A percentile compares a stretch with the other conserved stretches of the same genome.
phyloP scores from a whole-genome alignment of 2,888 invertebrate genomes.

The Drosophila pegasa region DNA sequence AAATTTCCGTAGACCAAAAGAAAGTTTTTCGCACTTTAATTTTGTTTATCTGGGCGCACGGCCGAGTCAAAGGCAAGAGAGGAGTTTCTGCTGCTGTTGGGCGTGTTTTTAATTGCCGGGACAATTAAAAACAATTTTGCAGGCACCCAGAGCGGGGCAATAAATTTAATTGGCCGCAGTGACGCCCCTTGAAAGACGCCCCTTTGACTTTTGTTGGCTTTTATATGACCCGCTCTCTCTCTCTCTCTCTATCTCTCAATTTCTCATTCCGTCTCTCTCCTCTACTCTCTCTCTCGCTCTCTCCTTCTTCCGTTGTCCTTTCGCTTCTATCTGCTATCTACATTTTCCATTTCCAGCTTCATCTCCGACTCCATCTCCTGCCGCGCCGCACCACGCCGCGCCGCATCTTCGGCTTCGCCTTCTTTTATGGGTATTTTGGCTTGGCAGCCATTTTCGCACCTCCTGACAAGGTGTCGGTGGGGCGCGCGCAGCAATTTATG shows the following conservation, averaged over 20 bases:
- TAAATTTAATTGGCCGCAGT: constrained; percentile 75
- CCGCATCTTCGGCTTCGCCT: background rate
- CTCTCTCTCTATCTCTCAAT: background rate
- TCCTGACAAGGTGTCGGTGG: constrained; percentile 67
- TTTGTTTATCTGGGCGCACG: constrained; percentile 43
- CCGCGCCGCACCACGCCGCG: no score
- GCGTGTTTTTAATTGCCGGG: constrained; percentile 76
- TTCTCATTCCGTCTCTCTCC: background rate
- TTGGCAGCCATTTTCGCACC: constrained; percentile 71
- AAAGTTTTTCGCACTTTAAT: constrained; percentile 49
- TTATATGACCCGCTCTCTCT: constrained; percentile 12
- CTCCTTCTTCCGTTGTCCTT: background rate
- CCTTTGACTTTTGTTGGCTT: constrained; percentile 63
- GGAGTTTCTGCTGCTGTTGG: constrained; percentile 51
- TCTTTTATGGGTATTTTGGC: constrained; percentile 19
- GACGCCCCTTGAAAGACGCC: constrained; percentile 61
- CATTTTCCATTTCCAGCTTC: constrained; percentile 33
- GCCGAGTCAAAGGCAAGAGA: constrained; percentile 38
- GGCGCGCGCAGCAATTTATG: constrained; percentile 69
- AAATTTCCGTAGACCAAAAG: constrained; percentile 31
- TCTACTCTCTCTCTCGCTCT: background rate
- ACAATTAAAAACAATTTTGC: constrained; percentile 79
- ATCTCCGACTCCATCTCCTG: constrained; percentile 44
- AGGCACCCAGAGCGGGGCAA: constrained; percentile 66
- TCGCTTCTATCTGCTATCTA: constrained; percentile 12